Percentiles rank a stretch among this genome's conserved stretches.
phyloP scores from a whole-genome alignment of 2,113 vertebrate genomes.

The Hippocampus abdominalis region DNA sequence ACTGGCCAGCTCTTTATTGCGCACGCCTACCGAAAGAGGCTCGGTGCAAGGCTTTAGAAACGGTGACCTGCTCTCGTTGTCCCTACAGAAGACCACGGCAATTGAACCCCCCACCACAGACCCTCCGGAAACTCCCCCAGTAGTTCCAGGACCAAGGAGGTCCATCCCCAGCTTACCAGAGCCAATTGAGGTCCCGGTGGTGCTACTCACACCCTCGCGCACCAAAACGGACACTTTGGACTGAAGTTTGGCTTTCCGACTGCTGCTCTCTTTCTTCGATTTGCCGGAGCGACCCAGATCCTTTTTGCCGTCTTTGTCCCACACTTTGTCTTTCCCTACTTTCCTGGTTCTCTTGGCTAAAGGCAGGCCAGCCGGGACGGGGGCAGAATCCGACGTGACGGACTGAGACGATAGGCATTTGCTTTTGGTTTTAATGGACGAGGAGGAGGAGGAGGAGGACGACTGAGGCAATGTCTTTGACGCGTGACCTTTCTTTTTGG shows the following conservation, averaged over 20 bases:
- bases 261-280: slow-evolving; percentile 63
- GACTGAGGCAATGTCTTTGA: slow-evolving; percentile 63
- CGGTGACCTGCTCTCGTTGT: slow-evolving; percentile 86
- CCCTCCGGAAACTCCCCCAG: slow-evolving; percentile 58
- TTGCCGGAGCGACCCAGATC: slow-evolving; percentile 60
- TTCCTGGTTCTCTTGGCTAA: slow-evolving; percentile 60
- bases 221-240: slow-evolving; percentile 91
- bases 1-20: slow-evolving; percentile 59
- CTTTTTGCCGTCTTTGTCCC: slow-evolving; percentile 63
- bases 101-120: slow-evolving; percentile 81
- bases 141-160: slow-evolving; percentile 57
- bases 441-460: slow-evolving; percentile 51
- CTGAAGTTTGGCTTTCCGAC: slow-evolving; percentile 85
- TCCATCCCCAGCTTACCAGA: slow-evolving; percentile 70
- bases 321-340: slow-evolving; percentile 65
- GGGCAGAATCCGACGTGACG: slow-evolving; percentile 43
- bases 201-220: slow-evolving; percentile 88
- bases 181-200: slow-evolving; percentile 69
- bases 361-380: slow-evolving; percentile 27
- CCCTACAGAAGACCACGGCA: slow-evolving; percentile 86
- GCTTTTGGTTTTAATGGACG: slow-evolving; percentile 53
- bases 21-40: slow-evolving; percentile 54
- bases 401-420: slow-evolving; percentile 65
- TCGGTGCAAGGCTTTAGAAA: slow-evolving; percentile 83
- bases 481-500: slow-evolving; percentile 68